These are phyloP conservation scores for Steinernema hermaphroditum DNA, from an alignment of 2,888 invertebrate genomes.

Conservation along the genomic window DNA sequence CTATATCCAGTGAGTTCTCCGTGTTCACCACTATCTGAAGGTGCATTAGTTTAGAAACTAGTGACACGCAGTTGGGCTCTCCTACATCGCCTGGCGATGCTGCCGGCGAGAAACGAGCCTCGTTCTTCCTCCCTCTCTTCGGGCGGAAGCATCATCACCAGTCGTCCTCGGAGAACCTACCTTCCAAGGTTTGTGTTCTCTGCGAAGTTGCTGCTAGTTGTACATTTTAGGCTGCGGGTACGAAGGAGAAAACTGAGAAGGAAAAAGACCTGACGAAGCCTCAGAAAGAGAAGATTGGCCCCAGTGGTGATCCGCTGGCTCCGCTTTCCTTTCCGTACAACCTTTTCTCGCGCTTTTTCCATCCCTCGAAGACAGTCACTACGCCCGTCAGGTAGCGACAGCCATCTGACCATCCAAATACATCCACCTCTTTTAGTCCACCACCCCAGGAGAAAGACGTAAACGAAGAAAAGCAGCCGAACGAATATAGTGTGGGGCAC, in stretches of 20 bases:
- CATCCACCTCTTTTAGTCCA: neutral
- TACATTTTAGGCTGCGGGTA: neutral
- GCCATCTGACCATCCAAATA: no score
- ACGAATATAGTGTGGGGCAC: neutral
- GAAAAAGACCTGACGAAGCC: neutral
- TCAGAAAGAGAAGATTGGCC: neutral
- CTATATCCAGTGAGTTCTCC: constrained; percentile 2
- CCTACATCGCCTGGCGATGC: neutral
- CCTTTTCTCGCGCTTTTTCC: constrained; percentile 16
- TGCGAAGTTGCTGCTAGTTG: neutral
- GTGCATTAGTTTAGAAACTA: neutral
- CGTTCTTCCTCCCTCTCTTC: constrained; percentile 13
- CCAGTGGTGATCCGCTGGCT: neutral
- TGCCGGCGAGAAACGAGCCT: neutral
- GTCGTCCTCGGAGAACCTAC: constrained; percentile 16
- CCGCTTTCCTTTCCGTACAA: constrained; percentile 9
- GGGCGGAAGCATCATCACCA: constrained; percentile 26
- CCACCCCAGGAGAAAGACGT: neutral
- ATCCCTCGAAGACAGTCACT: neutral
- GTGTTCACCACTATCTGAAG: neutral
- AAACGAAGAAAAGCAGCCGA: neutral
- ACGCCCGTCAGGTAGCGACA: neutral
- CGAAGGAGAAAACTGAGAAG: neutral
- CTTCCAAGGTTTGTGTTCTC: neutral
- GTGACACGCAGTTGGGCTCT: neutral